Conservation (phyloP, 2,797 vertebrate species). For the Strix occidentalis region DNA sequence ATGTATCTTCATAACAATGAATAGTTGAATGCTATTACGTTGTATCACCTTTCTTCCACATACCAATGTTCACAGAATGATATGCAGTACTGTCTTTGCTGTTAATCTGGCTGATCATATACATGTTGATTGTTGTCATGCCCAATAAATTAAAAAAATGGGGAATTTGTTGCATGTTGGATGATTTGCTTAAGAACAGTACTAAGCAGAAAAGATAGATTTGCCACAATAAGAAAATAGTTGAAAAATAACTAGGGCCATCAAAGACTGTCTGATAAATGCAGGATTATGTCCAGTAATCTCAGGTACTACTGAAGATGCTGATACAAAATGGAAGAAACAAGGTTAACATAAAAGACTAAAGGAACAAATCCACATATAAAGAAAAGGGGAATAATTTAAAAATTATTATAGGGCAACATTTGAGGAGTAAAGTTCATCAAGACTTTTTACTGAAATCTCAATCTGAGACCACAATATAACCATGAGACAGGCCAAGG, state of each 20-base stretch:
- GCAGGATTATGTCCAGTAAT: not conserved
- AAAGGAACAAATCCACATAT: not conserved
- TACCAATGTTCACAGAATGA: not conserved
- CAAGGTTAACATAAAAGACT: not conserved
- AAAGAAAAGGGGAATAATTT: accelerated
- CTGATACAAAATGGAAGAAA: not conserved
- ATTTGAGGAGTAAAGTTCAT: not conserved
- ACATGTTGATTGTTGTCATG: not conserved
- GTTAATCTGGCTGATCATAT: not conserved
- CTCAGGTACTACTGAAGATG: not conserved
- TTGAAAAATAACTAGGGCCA: not conserved
- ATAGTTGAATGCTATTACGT: not conserved
- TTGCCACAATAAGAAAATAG: not conserved
- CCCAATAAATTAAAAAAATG: not conserved
- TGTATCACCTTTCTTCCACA: not conserved
- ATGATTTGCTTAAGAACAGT: not conserved
- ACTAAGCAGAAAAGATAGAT: not conserved
- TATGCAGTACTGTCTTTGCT: not conserved
- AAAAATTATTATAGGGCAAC: not conserved
- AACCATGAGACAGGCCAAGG: not conserved
- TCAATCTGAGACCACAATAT: not conserved
- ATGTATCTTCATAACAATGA: not conserved
- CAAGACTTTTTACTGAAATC: not conserved
- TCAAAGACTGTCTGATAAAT: not conserved
- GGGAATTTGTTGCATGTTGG: not conserved